Percentiles rank a stretch among this genome's conserved stretches.
These are phyloP conservation scores for Lepeophtheirus nordmannii DNA, from an alignment of 2,888 invertebrate species.

Conservation along the genomic window DNA sequence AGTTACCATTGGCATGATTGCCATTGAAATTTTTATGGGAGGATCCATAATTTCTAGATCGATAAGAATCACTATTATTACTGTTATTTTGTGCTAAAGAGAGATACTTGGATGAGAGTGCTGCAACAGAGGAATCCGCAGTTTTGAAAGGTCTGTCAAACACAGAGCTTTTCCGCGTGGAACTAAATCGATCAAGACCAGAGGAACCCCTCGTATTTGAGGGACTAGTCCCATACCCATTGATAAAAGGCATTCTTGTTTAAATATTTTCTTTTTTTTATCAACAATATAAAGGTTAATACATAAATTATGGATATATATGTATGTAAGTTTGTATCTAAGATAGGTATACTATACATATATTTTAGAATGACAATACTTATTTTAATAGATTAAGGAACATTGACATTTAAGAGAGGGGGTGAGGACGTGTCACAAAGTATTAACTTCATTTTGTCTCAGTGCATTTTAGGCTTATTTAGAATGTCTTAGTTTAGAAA, in stretches of 20 bases:
- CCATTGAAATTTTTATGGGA: neutral
- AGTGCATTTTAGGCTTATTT: no score
- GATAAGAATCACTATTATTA: conserved; percentile 6
- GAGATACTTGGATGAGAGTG: neutral
- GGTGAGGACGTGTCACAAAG: no score
- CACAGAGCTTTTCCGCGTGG: neutral
- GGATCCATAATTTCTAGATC: conserved; percentile 6
- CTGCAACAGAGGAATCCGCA: neutral
- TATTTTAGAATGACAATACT: no score
- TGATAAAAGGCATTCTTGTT: neutral
- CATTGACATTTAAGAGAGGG: no score
- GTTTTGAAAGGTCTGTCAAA: neutral
- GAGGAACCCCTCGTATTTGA: neutral
- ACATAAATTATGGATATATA: no score
- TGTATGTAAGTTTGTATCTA: no score
- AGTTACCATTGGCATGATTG: neutral
- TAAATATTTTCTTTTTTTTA: no score
- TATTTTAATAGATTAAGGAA: no score
- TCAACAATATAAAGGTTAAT: no score
- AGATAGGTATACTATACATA: no score
- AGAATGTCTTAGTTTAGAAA: no score
- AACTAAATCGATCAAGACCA: neutral
- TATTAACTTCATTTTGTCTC: no score
- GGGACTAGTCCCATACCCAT: neutral
- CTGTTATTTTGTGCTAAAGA: neutral